Percentiles rank a stretch among this genome's conserved stretches.
Conservation (phyloP, 2,888 invertebrate species). For the Lasioglossum marginatum region DNA sequence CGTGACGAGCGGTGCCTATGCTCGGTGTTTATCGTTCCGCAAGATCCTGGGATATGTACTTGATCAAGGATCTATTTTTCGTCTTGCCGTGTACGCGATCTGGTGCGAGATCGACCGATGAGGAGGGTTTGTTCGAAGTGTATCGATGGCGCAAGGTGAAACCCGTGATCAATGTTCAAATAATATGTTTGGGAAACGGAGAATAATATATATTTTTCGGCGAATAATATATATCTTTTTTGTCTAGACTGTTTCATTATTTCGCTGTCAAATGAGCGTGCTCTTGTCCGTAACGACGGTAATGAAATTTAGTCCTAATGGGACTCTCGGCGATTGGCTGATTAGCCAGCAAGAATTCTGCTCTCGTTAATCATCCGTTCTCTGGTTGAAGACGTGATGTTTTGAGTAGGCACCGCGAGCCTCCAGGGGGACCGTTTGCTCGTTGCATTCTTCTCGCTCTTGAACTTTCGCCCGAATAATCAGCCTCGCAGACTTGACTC, state of each 20-base stretch:
- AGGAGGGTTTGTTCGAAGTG: conserved; percentile 3
- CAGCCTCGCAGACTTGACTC: conserved; percentile 27
- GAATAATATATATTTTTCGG: background rate
- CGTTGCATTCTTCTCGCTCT: conserved; percentile 16
- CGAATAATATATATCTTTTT: background rate
- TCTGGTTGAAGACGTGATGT: background rate
- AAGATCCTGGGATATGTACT: conserved; percentile 23
- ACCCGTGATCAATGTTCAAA: background rate
- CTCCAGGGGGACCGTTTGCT: background rate
- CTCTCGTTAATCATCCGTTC: conserved; percentile 25
- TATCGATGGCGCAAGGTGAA: conserved; percentile 27
- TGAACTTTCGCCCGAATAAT: conserved; percentile 45
- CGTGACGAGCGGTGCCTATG: conserved; percentile 35
- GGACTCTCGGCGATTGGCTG: conserved; percentile 9
- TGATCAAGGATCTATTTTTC: conserved; percentile 16
- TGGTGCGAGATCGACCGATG: background rate
- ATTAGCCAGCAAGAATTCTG: conserved; percentile 32
- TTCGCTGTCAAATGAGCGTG: background rate
- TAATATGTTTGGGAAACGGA: background rate
- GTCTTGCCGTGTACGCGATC: background rate
- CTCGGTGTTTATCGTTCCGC: background rate
- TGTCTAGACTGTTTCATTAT: background rate
- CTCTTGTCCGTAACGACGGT: background rate
- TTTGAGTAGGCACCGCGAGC: background rate
- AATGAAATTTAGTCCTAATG: conserved; percentile 1